phyloP scores from a whole-genome alignment of 1,140 invertebrate species.

The Druon quercuslanigerum region DNA sequence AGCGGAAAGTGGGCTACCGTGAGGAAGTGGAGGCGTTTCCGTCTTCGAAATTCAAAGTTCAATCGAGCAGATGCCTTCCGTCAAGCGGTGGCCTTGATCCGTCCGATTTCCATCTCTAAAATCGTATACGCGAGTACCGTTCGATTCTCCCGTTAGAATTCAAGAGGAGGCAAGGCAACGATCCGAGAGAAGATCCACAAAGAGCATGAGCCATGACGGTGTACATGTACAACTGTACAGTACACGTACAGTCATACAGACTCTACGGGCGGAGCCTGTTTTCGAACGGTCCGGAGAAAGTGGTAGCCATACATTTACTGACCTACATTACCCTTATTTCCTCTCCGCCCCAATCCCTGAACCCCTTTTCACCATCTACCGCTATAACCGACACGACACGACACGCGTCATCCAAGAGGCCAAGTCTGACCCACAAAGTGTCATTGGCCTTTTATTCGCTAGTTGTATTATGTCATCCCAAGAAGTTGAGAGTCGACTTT shows the following conservation, averaged over 20 bases:
- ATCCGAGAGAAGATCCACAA: constrained; percentile 49
- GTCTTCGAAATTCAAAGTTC: constrained; percentile 4
- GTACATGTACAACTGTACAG: constrained; percentile 36
- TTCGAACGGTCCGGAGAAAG: constrained; percentile 73
- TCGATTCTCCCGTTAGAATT: constrained; percentile 56
- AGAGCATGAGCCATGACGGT: constrained; percentile 27
- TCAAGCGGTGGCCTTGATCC: constrained; percentile 60
- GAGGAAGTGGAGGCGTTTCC: constrained; percentile 23
- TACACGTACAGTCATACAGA: constrained; percentile 16
- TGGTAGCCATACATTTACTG: constrained; percentile 72
- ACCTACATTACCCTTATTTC: constrained; percentile 71
- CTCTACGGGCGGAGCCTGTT: constrained; percentile 58
- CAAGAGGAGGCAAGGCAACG: constrained; percentile 37
- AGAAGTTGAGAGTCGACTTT: constrained; percentile 2
- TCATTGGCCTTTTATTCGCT: constrained; percentile 44
- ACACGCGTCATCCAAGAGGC: constrained; percentile 62
- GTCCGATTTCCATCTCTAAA: constrained; percentile 54
- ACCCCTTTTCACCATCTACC: constrained; percentile 44
- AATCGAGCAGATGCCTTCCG: constrained; percentile 6
- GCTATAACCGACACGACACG: constrained; percentile 57
- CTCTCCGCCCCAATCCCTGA: constrained; percentile 13
- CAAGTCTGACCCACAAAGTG: constrained; percentile 64
- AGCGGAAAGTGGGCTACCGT: neutral
- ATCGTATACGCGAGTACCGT: constrained; percentile 52
- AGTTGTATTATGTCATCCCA: constrained; percentile 46